Evolutionary conservation across 2,888 invertebrate species (phyloP), one percentile per base, ranked within the genome.

Genomic region (Andricus curvator): DNA sequence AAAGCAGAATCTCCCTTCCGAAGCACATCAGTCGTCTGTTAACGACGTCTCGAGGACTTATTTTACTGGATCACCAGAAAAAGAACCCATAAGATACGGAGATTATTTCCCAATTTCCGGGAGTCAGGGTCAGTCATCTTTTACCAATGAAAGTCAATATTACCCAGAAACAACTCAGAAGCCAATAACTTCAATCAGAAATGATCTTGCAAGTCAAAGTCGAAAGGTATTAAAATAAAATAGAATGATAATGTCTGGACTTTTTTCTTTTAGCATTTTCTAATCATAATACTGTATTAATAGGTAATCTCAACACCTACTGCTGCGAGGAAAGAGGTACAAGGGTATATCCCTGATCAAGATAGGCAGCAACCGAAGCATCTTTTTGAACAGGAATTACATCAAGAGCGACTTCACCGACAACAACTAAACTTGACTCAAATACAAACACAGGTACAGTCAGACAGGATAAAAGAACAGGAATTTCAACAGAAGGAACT

Each of bases 51-150:
- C 48, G 41, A 68, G 68, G 25, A 5, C 68, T 9, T 22, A 44
- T 44, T 44, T 68, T 8, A 41, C n/a, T 41, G 68, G 22, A 44
- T 9, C 44, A 41, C 22, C 68, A 22, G 68, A 48, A 15, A 13
- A 70, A 70, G 68, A 29, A 29, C 25, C 29, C 29, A 17, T 70
- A 48, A 17, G 3, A 22, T 70, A 70, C 48, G 68, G 25, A 25
- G n/a, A 70, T 17, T 48, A 48, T 70, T 70, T 70, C 20, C 68
- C 15, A 11, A 70, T 22, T n/a, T n/a, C 68, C 5, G 41, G 51
- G 20, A 48, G 29, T 8, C 48, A 70, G 20, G 44, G 48, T 22
- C 48, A 25, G 25, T 41, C 25, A 44, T 29, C 25, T 70, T 51
- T 48, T 29, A 29, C 22, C 15, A 29, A 11, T 25, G 25, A 51